These are phyloP conservation scores for Erethizon dorsatum DNA, from an alignment of 2,797 vertebrate species.

Conservation along the genomic window DNA sequence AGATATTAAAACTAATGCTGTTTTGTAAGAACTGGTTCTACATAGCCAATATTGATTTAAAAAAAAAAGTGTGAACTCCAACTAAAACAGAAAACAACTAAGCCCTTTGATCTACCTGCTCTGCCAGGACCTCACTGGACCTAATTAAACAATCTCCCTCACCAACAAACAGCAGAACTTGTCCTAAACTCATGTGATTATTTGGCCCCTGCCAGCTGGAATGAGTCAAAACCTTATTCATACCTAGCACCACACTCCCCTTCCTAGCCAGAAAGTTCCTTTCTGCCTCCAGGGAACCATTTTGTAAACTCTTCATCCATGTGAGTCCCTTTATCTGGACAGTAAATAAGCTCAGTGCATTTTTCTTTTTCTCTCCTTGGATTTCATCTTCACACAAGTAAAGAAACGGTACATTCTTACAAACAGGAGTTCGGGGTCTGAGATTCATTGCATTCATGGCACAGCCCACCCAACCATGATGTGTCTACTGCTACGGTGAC, in stretches of 20 bases:
- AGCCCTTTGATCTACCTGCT: not conserved
- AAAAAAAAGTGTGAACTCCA: not conserved
- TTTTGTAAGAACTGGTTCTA: not conserved
- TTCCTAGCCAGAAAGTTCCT: not conserved
- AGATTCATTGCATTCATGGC: not conserved
- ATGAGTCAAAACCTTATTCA: not conserved
- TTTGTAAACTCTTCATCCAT: not conserved
- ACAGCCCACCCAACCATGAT: not conserved
- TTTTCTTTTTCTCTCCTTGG: not conserved
- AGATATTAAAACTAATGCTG: not conserved
- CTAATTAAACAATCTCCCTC: not conserved
- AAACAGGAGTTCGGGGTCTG: not conserved
- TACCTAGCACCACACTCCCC: too few relatives aligned
- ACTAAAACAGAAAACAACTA: not conserved
- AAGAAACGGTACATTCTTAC: not conserved
- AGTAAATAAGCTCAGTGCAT: not conserved
- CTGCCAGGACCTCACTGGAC: not conserved
- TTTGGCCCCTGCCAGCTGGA: not conserved
- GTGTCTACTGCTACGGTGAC: not conserved
- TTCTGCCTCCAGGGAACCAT: not conserved
- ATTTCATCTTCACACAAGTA: not conserved
- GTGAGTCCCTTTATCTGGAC: not conserved
- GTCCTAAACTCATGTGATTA: not conserved
- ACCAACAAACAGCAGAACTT: not conserved
- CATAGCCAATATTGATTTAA: not conserved